Conservation (phyloP, 2,113 vertebrate genomes). For the Martes martes region DNA sequence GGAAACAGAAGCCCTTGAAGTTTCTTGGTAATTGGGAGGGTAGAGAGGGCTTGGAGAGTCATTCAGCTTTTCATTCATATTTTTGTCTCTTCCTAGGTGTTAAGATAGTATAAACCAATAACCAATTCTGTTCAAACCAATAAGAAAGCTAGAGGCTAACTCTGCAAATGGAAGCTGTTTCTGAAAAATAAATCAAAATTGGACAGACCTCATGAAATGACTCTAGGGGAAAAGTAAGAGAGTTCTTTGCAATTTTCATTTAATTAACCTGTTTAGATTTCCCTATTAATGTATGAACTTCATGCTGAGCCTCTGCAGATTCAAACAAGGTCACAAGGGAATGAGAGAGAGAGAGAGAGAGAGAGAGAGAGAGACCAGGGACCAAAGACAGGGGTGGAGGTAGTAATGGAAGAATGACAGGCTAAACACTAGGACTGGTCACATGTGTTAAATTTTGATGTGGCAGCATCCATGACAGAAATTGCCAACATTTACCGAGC, state of each 20-base stretch:
- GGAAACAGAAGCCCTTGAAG: neutral
- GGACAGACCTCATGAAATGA: neutral
- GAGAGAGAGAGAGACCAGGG: too few relatives aligned
- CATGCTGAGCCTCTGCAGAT: neutral
- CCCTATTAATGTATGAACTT: neutral
- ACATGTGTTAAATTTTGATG: neutral
- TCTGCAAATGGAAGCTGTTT: neutral
- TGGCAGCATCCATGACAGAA: neutral
- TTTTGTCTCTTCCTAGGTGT: neutral
- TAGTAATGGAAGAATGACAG: rapidly evolving
- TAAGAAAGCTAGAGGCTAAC: neutral
- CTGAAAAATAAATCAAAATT: neutral
- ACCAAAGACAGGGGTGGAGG: neutral
- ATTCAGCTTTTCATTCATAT: neutral
- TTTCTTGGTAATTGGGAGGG: neutral
- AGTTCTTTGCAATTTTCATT: neutral
- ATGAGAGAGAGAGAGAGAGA: neutral
- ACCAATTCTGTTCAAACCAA: neutral
- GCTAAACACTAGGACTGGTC: neutral
- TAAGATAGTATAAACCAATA: neutral
- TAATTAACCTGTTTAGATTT: neutral
- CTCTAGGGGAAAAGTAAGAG: neutral
- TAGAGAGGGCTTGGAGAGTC: neutral
- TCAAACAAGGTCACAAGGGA: neutral
- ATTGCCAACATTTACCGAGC: neutral